phyloP scores from a whole-genome alignment of 2,797 vertebrate genomes.

The Sitta carolinensis region DNA sequence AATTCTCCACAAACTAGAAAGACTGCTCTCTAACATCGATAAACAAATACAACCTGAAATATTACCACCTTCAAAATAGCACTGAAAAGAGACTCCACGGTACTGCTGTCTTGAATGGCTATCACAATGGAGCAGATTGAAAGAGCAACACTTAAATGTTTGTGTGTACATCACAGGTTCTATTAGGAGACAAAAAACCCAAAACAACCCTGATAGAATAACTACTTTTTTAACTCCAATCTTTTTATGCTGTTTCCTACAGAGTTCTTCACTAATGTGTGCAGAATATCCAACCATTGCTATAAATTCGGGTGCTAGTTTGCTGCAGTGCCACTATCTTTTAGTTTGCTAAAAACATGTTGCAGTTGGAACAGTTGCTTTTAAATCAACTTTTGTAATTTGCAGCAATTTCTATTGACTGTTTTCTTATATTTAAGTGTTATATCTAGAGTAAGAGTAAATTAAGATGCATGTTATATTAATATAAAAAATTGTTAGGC shows the following conservation, averaged over 20 bases:
- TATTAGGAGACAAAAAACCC: neutral
- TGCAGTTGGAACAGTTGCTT: neutral
- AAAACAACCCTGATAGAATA: neutral
- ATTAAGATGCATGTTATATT: too few relatives aligned
- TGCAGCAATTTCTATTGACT: neutral
- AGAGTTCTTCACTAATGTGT: neutral
- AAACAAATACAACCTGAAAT: neutral
- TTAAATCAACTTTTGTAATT: neutral
- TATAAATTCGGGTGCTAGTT: neutral
- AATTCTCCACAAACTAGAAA: neutral
- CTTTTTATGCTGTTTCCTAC: neutral
- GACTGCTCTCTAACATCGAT: neutral
- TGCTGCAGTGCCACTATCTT: neutral
- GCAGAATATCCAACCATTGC: neutral
- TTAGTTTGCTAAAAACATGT: neutral
- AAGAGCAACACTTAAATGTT: neutral
- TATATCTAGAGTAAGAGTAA: neutral
- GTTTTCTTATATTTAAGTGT: neutral
- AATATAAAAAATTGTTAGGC: neutral
- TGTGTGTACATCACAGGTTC: accelerated
- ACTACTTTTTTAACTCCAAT: neutral
- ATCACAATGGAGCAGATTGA: neutral
- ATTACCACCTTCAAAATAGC: neutral
- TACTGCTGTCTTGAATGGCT: neutral
- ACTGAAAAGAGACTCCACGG: neutral